Conservation (phyloP, 2,113 vertebrate species). For the Anhinga anhinga region DNA sequence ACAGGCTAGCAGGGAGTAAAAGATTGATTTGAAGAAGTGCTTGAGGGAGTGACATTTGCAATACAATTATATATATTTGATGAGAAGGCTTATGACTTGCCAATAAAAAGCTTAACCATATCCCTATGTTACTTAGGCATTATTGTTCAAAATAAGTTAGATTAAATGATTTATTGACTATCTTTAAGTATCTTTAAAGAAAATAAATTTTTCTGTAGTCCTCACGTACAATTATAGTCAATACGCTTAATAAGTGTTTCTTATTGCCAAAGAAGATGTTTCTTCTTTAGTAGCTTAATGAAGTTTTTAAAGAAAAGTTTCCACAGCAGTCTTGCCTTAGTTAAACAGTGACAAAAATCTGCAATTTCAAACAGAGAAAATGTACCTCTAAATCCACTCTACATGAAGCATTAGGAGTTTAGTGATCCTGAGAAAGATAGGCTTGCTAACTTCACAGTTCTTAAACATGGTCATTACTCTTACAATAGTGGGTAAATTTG, state of each 20-base stretch:
- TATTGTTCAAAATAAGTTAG: conserved; percentile 39
- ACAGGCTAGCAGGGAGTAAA: not conserved
- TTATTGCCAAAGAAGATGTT: not conserved
- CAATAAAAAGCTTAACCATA: conserved; percentile 49
- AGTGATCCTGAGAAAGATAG: not conserved
- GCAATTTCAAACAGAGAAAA: not conserved
- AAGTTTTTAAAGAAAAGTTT: not conserved
- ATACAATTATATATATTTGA: conserved; percentile 46
- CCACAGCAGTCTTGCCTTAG: not conserved
- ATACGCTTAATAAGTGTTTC: not conserved
- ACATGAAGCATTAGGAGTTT: not conserved
- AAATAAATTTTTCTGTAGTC: not conserved
- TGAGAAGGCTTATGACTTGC: conserved; percentile 26
- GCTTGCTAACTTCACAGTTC: not conserved
- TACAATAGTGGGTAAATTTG: not conserved
- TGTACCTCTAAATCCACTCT: not conserved
- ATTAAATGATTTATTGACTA: conserved; percentile 55
- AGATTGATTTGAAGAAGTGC: conserved; percentile 48
- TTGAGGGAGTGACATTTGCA: conserved; percentile 50
- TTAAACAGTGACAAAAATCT: not conserved
- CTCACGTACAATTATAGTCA: not conserved
- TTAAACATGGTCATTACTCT: not conserved
- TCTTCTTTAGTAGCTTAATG: not conserved
- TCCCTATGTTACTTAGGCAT: not conserved
- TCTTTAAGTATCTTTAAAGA: not conserved